Conservation (phyloP, 1,140 invertebrate genomes). For the Drosophila serrata region DNA sequence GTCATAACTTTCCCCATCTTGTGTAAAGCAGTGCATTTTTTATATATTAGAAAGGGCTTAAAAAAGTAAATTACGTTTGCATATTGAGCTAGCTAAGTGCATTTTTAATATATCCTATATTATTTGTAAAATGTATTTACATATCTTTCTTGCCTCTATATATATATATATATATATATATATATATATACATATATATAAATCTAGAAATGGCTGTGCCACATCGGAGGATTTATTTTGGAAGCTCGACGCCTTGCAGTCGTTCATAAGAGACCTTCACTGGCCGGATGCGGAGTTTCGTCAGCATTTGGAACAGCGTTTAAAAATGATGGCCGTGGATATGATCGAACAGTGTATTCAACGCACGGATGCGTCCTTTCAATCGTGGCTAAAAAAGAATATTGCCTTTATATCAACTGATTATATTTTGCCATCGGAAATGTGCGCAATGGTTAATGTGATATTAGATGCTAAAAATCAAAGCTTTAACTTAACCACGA, state of each 20-base stretch:
- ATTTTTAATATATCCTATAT: not conserved
- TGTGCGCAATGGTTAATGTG: constrained; percentile 99
- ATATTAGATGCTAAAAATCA: constrained; percentile 97
- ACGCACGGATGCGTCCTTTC: constrained; percentile 92
- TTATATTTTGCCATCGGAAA: constrained; percentile 98
- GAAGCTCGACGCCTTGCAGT: constrained; percentile 99
- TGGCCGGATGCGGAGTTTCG: constrained; percentile 99
- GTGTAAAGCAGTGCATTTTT: constrained; percentile 5
- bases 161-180: constrained; percentile 53
- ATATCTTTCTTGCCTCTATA: constrained; percentile 1
- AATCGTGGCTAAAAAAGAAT: constrained; percentile 98
- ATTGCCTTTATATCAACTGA: constrained; percentile 98
- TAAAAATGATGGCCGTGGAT: constrained; percentile 99
- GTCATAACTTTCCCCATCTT: too few relatives aligned
- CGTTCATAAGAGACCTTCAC: constrained; percentile 98
- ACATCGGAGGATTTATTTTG: constrained; percentile 99
- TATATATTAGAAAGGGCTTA: constrained; percentile 1
- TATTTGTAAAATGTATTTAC: not conserved
- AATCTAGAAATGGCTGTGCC: constrained; percentile 95
- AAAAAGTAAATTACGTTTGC: constrained; percentile 5
- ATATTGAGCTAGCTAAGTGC: constrained; percentile 7
- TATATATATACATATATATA: constrained; percentile 36
- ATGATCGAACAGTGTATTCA: constrained; percentile 99
- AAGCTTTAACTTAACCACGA: constrained; percentile 97
- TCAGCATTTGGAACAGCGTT: constrained; percentile 97